A percentile compares a stretch with the other conserved stretches of the same genome.
Conservation (phyloP, 2,113 vertebrate genomes). For the Pleuronectes platessa region DNA sequence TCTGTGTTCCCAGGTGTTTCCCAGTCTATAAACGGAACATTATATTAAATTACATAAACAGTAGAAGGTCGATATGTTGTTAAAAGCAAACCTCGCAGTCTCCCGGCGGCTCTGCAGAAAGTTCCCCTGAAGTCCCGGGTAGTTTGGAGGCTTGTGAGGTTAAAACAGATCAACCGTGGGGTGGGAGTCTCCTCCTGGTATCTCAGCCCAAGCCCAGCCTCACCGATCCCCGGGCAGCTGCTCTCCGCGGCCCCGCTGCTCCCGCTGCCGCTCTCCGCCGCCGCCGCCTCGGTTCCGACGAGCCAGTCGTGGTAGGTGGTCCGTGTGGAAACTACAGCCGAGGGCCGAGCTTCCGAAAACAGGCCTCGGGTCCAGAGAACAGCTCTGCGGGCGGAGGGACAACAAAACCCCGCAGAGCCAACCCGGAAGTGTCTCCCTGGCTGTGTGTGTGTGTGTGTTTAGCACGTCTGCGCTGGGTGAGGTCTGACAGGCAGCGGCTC, state of each 20-base stretch:
- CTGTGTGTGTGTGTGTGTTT: rapidly evolving
- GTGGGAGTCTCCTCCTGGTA: conserved; percentile 34
- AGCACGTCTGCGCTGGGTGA: not conserved
- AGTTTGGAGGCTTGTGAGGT: conserved; percentile 3
- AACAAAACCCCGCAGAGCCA: conserved; percentile 31
- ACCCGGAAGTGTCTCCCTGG: conserved; percentile 65
- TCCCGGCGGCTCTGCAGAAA: not conserved
- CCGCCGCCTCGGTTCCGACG: not conserved
- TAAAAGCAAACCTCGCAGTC: conserved; percentile 54
- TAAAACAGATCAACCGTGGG: not conserved
- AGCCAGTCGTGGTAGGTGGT: not conserved
- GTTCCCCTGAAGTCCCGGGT: conserved; percentile 6
- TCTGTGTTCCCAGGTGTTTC: not conserved
- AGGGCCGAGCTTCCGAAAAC: not conserved
- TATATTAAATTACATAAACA: not conserved
- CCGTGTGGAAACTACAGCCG: not conserved
- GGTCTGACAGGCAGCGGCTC: conserved; percentile 48
- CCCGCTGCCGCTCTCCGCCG: not conserved
- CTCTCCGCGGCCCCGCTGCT: conserved; percentile 9
- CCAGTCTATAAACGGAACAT: not conserved
- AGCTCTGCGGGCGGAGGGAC: conserved; percentile 20
- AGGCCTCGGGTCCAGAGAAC: conserved; percentile 17
- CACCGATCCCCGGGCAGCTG: conserved; percentile 24
- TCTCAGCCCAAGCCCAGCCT: conserved; percentile 58
- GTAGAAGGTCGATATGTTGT: too few relatives aligned